Evolutionary conservation across 2,888 invertebrate species (phyloP).

Genomic region (Eledone cirrhosa): DNA sequence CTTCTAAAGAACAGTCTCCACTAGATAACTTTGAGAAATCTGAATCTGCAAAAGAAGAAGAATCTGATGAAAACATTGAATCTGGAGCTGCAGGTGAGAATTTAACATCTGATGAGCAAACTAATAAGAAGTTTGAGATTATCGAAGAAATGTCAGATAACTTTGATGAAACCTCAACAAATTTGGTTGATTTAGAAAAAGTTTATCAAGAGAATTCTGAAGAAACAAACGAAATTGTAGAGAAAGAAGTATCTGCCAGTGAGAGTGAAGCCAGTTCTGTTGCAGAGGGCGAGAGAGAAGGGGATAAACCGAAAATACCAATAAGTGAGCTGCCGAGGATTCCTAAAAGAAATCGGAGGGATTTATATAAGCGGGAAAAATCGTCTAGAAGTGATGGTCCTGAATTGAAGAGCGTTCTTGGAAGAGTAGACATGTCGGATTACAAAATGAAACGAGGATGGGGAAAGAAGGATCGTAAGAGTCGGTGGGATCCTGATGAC

Average conservation of each 20-base stretch:
- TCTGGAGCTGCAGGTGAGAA: slow-evolving; percentile 1
- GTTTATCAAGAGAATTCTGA: slow-evolving; percentile 6
- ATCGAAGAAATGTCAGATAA: slow-evolving; percentile 22
- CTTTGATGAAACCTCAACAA: slow-evolving; percentile 12
- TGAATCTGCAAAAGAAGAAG: background rate
- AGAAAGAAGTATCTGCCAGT: slow-evolving; percentile 14
- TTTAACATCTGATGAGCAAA: background rate
- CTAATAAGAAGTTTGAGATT: slow-evolving; percentile 7
- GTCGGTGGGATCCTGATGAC: slow-evolving; percentile 27
- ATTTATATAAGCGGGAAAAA: slow-evolving; percentile 53
- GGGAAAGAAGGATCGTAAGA: slow-evolving; percentile 23
- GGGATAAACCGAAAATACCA: slow-evolving; percentile 56
- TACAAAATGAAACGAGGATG: background rate
- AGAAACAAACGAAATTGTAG: background rate
- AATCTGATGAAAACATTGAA: slow-evolving; percentile 9
- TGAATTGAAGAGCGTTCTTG: slow-evolving; percentile 17
- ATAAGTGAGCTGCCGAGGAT: slow-evolving; percentile 56
- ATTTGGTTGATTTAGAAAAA: slow-evolving; percentile 3
- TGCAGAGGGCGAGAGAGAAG: slow-evolving; percentile 32
- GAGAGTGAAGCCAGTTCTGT: slow-evolving; percentile 18
- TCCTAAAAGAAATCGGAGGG: slow-evolving; percentile 53
- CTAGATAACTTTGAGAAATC: background rate
- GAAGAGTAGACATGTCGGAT: slow-evolving; percentile 15
- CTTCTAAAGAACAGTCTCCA: too few relatives aligned
- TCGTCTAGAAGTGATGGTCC: slow-evolving; percentile 12